These are phyloP conservation scores for Reticulitermes speratus DNA, from an alignment of 1,140 invertebrate species.

Conservation along the genomic window DNA sequence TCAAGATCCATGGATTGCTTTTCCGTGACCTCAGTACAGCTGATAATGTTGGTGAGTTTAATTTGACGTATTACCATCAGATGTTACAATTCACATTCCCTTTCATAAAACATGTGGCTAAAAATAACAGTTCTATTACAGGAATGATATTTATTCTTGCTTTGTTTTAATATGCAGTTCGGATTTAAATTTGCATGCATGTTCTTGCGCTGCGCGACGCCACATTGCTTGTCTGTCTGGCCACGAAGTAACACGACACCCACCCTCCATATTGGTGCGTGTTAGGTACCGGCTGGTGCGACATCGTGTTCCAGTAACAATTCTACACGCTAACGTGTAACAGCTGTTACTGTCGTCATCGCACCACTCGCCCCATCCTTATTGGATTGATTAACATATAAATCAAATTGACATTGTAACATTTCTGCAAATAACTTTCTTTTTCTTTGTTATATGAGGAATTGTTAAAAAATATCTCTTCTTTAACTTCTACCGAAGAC, in stretches of 20 bases:
- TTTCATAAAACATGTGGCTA: too few species aligned
- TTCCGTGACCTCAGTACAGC: too few species aligned
- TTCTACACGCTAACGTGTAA: background rate
- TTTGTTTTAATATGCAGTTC: background rate
- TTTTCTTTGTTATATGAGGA: background rate
- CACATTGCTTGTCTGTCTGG: background rate
- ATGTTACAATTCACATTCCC: too few species aligned
- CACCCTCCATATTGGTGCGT: background rate
- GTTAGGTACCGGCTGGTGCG: background rate
- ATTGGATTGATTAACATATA: background rate
- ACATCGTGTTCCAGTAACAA: background rate
- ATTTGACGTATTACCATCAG: too few species aligned
- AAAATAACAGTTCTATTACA: too few species aligned
- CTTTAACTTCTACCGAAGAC: background rate
- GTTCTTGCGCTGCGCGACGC: background rate
- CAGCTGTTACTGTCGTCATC: background rate
- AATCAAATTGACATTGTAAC: constrained; percentile 9
- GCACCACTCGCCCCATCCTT: background rate
- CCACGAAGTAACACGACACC: background rate
- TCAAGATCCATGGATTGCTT: too few species aligned
- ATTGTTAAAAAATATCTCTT: background rate
- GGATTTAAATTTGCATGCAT: background rate
- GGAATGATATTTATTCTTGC: background rate
- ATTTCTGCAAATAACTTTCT: background rate
- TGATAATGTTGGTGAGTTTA: too few species aligned